Conservation (phyloP, 2,888 invertebrate genomes). For the Hyles lineata region DNA sequence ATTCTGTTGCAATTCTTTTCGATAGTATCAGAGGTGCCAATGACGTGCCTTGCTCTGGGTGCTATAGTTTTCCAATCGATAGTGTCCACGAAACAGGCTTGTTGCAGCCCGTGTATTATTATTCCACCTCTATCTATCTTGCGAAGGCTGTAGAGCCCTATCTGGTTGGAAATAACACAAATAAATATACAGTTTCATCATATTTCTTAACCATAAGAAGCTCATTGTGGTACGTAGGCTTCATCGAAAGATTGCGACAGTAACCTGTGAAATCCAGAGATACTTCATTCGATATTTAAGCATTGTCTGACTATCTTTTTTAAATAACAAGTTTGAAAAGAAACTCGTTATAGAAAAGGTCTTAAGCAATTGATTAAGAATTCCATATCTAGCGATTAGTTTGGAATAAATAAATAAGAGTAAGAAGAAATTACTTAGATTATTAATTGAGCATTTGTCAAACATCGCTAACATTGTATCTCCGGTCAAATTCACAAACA, state of each 20-base stretch:
- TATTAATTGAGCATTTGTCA: too few relatives aligned
- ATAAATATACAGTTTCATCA: background rate
- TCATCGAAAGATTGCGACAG: background rate
- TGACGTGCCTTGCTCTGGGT: constrained; percentile 63
- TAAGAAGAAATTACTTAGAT: too few relatives aligned
- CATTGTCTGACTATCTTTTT: too few relatives aligned
- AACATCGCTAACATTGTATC: too few relatives aligned
- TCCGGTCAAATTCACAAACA: background rate
- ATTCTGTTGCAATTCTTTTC: constrained; percentile 52
- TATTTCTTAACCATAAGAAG: background rate
- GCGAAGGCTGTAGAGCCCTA: constrained; percentile 89
- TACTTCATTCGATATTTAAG: too few relatives aligned
- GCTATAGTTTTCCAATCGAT: constrained; percentile 71
- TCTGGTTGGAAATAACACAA: constrained; percentile 71
- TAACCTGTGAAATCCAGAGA: too few relatives aligned
- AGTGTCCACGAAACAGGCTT: constrained; percentile 89
- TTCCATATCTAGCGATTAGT: too few relatives aligned
- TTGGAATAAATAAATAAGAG: too few relatives aligned
- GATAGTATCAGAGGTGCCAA: constrained; percentile 51
- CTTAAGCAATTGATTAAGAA: too few relatives aligned
- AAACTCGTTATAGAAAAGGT: too few relatives aligned
- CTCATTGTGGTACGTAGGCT: background rate
- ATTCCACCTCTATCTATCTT: constrained; percentile 93
- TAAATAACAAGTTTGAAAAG: too few relatives aligned
- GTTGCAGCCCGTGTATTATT: constrained; percentile 89